A percentile compares a stretch with the other conserved stretches of the same genome.
Conservation (phyloP, 2,797 vertebrate species). For the Pogonophryne albipinna region DNA sequence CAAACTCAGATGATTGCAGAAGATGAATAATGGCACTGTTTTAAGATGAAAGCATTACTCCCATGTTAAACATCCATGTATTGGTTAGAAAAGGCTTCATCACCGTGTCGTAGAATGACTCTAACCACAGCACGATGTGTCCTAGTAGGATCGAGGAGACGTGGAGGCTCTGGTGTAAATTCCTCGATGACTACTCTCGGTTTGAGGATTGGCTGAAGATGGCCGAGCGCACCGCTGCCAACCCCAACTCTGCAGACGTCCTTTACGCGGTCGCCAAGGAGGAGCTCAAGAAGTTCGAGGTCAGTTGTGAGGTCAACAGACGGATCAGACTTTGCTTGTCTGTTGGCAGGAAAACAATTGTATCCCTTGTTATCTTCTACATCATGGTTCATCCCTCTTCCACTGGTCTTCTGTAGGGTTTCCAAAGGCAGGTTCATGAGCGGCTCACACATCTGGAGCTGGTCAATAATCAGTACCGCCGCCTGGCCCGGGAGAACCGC, state of each 20-base stretch:
- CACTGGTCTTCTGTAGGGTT: slow-evolving; percentile 79
- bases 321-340: background rate
- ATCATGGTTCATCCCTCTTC: background rate
- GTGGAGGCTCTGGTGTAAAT: slow-evolving; percentile 93
- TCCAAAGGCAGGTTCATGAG: slow-evolving; percentile 93
- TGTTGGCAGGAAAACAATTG: background rate
- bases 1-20: background rate
- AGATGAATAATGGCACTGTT: background rate
- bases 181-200: slow-evolving; percentile 92
- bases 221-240: slow-evolving; percentile 88
- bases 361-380: background rate
- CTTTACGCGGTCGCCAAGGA: slow-evolving; percentile 91
- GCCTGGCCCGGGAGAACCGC: slow-evolving; percentile 93
- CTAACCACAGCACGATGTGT: background rate
- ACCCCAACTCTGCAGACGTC: slow-evolving; percentile 91
- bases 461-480: slow-evolving; percentile 94
- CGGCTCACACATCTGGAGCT: slow-evolving; percentile 92
- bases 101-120: background rate
- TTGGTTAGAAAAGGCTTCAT: background rate
- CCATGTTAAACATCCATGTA: background rate
- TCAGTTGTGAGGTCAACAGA: slow-evolving; percentile 58
- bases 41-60: background rate
- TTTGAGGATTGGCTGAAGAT: slow-evolving; percentile 95
- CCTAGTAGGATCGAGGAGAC: slow-evolving; percentile 93
- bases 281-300: slow-evolving; percentile 96